Evolutionary conservation across 1,140 invertebrate species (phyloP), one percentile per base, ranked within the genome.

Genomic region (Sweltsa coloradensis): DNA sequence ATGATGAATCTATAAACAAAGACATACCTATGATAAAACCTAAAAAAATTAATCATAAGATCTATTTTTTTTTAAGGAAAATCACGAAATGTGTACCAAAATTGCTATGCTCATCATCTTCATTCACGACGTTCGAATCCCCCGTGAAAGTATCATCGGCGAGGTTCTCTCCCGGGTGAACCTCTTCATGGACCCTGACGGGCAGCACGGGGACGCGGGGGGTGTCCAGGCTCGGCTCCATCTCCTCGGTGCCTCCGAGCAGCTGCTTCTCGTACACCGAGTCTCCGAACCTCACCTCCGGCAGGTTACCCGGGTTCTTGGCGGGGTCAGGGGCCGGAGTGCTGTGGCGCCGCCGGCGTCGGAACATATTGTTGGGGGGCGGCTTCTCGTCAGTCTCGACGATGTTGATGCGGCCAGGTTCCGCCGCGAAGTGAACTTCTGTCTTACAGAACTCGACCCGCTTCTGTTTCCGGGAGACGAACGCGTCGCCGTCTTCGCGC

Each of bases 341-440:
- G n/a, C 21, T 49, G 19, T 21, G 37, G 3, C 37, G 22, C 9
- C 46, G 25, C 36, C 56, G 59, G 56, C 79, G 71, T 47, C 85
- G 68, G 59, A 85, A 87, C 59, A 81, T 78, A 59, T 84, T 83
- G 1, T 80, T 82, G 5, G 84, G 81, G 18, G 84, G 85, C 39
- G 85, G 84, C 60, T 88, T 88, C 40, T 81, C 83, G 60, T 86
- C 83, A 0, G 84, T 87, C 61, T 85, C 83, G n/a, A 89, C 84
- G 40, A 89, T 87, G 58, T 87, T 85, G 0, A 89, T 81, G 54
- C 77, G 77, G 0, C 85, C 85, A 1, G 82, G 79, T 57, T 87
- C 85, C n/a, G 81, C 79, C 0, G 83, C 81, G 62, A 89, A 87
- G 61, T 89, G 85, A 16, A 89, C 76, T 66, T 89, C 85, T 0